Evolutionary conservation across 2,888 invertebrate species (phyloP), one percentile per base, ranked within the genome.

Genomic region (Heterodera filipjevi): DNA sequence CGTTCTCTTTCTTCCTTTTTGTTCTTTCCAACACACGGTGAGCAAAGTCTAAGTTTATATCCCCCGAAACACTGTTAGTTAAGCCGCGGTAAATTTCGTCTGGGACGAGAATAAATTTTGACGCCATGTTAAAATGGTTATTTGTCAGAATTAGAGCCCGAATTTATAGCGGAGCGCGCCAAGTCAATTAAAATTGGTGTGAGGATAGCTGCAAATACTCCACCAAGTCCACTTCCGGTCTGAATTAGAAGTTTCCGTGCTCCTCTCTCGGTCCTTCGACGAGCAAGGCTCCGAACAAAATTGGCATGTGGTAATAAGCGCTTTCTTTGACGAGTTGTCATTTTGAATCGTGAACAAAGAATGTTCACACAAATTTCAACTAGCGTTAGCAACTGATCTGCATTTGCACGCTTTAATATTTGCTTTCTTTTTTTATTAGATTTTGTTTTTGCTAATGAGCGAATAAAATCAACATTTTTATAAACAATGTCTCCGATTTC

Each of bases 321-420:
- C 68, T 30, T 27, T 66, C 64, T 27, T 39, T 79, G 79, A n/a
- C 59, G 39, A 3, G 80, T 30, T 32, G 32, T 66, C 39, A 79
- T 35, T 27, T 32, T n/a, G 19, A 53, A 77, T 16, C 64, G 72
- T 0, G 44, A 35, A 3, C 46, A 27, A 27, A 79, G 53, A 22
- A 79, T 35, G 39, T 79, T 79, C 19, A 79, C 14, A 30, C 71
- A 46, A 49, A 79, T 72, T 64, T 79, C 79, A 33, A 71, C 70
- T 14, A 79, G 35, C 3, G 79, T 22, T 1, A 79, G 64, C 27
- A 79, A 27, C 32, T 79, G 71, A n/a, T 68, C 35, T 1, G 30
- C 66, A 10, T 19, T 49, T 0, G 79, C 79, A 2, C 32, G 1
- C n/a, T 66, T 46, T 33, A 78, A 35, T 1, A 78, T 30, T 8